Evolutionary conservation across 2,888 invertebrate species (phyloP).

Genomic region (Polydrusus pterygomalis): DNA sequence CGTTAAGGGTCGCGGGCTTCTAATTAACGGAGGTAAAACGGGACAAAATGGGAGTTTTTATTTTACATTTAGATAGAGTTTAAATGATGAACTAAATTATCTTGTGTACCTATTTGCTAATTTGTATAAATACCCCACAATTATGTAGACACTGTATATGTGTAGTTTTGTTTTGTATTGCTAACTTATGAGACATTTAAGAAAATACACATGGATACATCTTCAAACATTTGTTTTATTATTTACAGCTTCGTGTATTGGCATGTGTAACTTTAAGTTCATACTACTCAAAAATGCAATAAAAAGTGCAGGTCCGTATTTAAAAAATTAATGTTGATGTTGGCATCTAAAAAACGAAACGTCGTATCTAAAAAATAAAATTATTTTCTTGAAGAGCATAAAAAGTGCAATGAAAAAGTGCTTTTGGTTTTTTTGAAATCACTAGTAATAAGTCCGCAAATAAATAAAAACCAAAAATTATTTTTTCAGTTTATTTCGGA

Average conservation of each 20-base stretch:
- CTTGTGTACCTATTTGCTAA: constrained; percentile 71
- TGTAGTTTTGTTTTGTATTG: constrained; percentile 73
- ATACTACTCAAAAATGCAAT: no score
- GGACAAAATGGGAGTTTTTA: constrained; percentile 42
- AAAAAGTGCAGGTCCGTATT: no score
- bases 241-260: neutral
- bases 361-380: no score
- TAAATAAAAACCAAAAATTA: no score
- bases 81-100: constrained; percentile 65
- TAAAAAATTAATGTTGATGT: no score
- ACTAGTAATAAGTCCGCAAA: no score
- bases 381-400: no score
- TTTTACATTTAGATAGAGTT: constrained; percentile 55
- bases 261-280: no score
- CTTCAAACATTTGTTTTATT: constrained; percentile 47
- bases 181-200: constrained; percentile 67
- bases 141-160: constrained; percentile 72
- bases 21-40: neutral
- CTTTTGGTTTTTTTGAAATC: no score
- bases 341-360: no score
- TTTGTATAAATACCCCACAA: constrained; percentile 73
- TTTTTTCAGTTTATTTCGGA: no score
- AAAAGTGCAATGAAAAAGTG: no score
- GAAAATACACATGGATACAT: constrained; percentile 69
- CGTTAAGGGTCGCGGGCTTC: constrained; percentile 69